Evolutionary conservation across 2,797 vertebrate genomes (phyloP), one percentile per base, ranked within the genome.

Genomic region (Oophaga sylvatica): DNA sequence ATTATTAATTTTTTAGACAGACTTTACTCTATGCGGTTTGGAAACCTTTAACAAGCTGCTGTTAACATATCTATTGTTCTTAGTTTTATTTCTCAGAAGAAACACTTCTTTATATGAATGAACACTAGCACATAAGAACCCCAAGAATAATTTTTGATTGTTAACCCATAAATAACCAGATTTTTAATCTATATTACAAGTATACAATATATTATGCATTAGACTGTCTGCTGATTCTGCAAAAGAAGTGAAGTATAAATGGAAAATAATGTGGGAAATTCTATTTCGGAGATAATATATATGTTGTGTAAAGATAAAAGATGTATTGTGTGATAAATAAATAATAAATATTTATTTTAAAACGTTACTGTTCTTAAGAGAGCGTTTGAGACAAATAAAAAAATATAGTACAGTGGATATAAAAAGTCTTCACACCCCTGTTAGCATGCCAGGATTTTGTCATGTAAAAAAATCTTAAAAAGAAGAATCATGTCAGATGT

Each of bases 331-430:
- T 89, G 79, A 81, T 79, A 53, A 77, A 76, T 45, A 81, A 56
- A 82, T 20, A 82, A 89, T 86, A 89, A 89, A 83, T 65, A 62
- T 77, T 60, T 89, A 86, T 89, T 89, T 89, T 86, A 89, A 87
- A 85, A 59, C 29, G 53, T 79, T 81, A 29, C 11, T 48, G 4
- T 48, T 70, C 22, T 48, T 2, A 4, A 20, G 3, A 10, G 19
- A 75, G 20, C 3, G 12, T 53, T 76, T 13, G 10, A 5, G 26
- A 26, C 26, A 6, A 56, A 29, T 77, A 4, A 13, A 10, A 57
- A 1, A 17, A 73, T 73, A 4, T 7, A 20, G 16, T 41, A 73
- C 7, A 16, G 8, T 53, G 48, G 48, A 53, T 11, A 53, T 53
- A 53, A 53, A 53, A 53, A 11, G 48, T 53, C 48, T 53, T 9